Conservation (phyloP, 2,888 invertebrate genomes). For the Drosophila aldrichi region DNA sequence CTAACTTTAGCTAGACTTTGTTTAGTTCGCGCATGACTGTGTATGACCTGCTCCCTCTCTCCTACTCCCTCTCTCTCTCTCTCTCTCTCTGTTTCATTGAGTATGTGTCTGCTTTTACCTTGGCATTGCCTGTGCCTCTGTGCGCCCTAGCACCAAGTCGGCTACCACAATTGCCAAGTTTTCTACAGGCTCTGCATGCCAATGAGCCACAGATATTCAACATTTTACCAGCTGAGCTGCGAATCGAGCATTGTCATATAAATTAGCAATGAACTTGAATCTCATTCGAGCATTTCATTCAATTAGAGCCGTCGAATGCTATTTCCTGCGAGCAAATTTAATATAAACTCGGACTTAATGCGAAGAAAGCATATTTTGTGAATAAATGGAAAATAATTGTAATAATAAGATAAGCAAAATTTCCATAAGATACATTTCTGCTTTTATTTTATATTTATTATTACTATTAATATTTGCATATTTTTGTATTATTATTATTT, state of each 20-base stretch:
- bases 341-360: too few relatives aligned
- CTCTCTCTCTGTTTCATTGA: background rate
- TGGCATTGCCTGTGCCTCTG: conserved; percentile 38
- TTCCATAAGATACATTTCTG: too few relatives aligned
- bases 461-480: too few relatives aligned
- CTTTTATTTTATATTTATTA: too few relatives aligned
- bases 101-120: conserved; percentile 18
- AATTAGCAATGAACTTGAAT: conserved; percentile 30
- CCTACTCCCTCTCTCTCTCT: background rate
- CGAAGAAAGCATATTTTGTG: background rate
- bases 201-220: conserved; percentile 38
- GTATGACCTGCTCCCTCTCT: background rate
- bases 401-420: background rate
- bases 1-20: conserved; percentile 70
- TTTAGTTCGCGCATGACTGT: conserved; percentile 34
- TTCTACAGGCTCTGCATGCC: conserved; percentile 32
- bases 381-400: background rate
- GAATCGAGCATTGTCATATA: conserved; percentile 24
- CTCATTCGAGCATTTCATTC: conserved; percentile 28
- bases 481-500: too few relatives aligned
- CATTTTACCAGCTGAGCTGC: conserved; percentile 28
- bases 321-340: background rate
- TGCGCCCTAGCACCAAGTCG: conserved; percentile 18
- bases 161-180: conserved; percentile 23
- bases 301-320: conserved; percentile 22